These are phyloP conservation scores for Blastobasis adustella DNA, from an alignment of 2,888 invertebrate genomes.

Conservation along the genomic window DNA sequence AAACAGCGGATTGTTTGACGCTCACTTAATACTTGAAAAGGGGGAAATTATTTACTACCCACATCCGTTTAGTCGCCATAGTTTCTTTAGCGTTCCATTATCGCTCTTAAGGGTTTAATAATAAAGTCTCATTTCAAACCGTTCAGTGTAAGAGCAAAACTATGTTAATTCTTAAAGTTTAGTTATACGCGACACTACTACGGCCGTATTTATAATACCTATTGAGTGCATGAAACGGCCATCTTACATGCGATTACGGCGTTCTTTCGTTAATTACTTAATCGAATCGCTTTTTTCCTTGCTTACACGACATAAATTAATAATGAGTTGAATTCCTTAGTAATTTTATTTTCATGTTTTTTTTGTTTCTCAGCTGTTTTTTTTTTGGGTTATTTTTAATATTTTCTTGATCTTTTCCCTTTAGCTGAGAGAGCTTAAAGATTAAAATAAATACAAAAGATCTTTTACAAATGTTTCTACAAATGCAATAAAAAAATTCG, in stretches of 20 bases:
- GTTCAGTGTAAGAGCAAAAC: background rate
- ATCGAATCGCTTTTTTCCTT: constrained; percentile 43
- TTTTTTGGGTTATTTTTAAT: no score
- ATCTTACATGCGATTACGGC: constrained; percentile 44
- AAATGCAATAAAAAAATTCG: no score
- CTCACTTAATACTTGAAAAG: constrained; percentile 44
- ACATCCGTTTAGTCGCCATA: constrained; percentile 20
- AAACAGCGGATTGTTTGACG: constrained; percentile 53
- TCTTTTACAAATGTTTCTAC: no score
- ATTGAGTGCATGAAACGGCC: constrained; percentile 31
- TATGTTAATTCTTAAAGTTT: constrained; percentile 9
- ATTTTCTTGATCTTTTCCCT: no score
- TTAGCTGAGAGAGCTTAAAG: no score
- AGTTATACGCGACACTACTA: constrained; percentile 7
- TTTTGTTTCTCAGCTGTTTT: no score
- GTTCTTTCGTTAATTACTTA: constrained; percentile 50
- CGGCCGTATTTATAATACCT: constrained; percentile 26
- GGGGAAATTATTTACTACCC: constrained; percentile 31
- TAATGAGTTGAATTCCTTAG: constrained; percentile 1
- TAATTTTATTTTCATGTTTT: no score
- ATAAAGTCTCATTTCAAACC: constrained; percentile 9
- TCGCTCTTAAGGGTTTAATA: constrained; percentile 12
- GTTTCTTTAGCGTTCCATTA: constrained; percentile 9
- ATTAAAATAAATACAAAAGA: no score
- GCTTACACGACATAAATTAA: constrained; percentile 24